A percentile compares a stretch with the other conserved stretches of the same genome.
phyloP scores from a whole-genome alignment of 2,888 invertebrate genomes.

The Willowsia nigromaculata region DNA sequence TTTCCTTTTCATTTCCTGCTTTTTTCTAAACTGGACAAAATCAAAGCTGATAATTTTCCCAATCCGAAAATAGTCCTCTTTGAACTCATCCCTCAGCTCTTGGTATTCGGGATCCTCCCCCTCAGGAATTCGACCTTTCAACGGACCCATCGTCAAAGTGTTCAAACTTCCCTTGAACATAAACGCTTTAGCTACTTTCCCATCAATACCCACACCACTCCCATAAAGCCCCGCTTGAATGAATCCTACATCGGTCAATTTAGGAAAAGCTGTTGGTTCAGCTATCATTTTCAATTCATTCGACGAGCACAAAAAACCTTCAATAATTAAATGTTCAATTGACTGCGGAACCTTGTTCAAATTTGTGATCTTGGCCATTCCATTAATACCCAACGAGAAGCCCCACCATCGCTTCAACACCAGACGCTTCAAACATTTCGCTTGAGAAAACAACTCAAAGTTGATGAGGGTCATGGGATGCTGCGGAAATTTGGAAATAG shows the following conservation, averaged over 20 bases:
- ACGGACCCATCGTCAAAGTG: not conserved
- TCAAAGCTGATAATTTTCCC: not conserved
- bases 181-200: not conserved
- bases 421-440: not conserved
- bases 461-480: not conserved
- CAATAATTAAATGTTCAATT: not conserved
- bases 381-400: not conserved
- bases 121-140: not conserved
- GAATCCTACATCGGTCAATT: not conserved
- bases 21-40: not conserved
- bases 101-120: not conserved
- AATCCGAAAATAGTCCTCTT: not conserved
- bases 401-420: constrained; percentile 29
- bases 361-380: constrained; percentile 16
- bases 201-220: constrained; percentile 1
- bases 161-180: too few relatives aligned
- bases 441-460: not conserved
- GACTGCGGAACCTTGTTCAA: not conserved
- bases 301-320: constrained; percentile 3
- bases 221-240: not conserved
- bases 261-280: not conserved
- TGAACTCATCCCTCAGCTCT: not conserved
- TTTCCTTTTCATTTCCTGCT: not conserved
- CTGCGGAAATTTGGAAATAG: not conserved
- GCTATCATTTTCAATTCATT: not conserved